Percentiles rank a stretch among this genome's conserved stretches.
These are phyloP conservation scores for Cryptotis parvus DNA, from an alignment of 2,113 vertebrate species.

Conservation along the genomic window DNA sequence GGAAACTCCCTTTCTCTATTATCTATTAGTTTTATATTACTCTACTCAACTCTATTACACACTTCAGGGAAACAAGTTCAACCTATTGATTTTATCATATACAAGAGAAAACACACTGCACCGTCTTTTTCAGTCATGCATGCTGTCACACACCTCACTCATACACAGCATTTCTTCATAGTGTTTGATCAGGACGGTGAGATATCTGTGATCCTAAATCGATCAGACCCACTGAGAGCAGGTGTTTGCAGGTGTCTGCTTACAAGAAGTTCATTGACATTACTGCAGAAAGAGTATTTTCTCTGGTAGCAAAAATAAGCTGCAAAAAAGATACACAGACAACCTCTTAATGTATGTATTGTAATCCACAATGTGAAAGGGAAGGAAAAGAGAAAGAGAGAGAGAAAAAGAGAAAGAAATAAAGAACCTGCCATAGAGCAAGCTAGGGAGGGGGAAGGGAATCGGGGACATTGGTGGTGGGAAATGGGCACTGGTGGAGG, in stretches of 20 bases:
- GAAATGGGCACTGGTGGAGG: too few species aligned
- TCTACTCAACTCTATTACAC: neutral
- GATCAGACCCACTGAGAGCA: neutral
- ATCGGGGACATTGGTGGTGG: too few species aligned
- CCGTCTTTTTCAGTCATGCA: neutral
- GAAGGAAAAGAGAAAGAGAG: too few species aligned
- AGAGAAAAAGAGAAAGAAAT: too few species aligned
- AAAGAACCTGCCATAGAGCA: too few species aligned
- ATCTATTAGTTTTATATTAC: conserved; percentile 16
- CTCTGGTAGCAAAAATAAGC: conserved; percentile 50
- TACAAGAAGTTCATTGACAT: conserved; percentile 65
- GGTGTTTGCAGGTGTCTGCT: conserved; percentile 58
- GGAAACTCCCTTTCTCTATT: neutral
- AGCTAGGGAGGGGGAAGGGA: too few species aligned
- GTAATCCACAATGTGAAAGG: too few species aligned
- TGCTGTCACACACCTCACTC: neutral
- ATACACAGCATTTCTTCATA: neutral
- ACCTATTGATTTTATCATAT: neutral
- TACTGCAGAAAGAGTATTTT: conserved; percentile 41
- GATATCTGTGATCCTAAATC: conserved; percentile 22
- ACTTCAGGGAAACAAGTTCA: neutral
- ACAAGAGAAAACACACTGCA: neutral
- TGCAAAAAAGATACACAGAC: too few species aligned
- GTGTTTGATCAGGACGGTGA: neutral
- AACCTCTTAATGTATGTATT: too few species aligned